Percentiles rank a stretch among this genome's conserved stretches.
Evolutionary conservation across 1,140 invertebrate genomes (phyloP).

Genomic region (Aphidius gifuensis): DNA sequence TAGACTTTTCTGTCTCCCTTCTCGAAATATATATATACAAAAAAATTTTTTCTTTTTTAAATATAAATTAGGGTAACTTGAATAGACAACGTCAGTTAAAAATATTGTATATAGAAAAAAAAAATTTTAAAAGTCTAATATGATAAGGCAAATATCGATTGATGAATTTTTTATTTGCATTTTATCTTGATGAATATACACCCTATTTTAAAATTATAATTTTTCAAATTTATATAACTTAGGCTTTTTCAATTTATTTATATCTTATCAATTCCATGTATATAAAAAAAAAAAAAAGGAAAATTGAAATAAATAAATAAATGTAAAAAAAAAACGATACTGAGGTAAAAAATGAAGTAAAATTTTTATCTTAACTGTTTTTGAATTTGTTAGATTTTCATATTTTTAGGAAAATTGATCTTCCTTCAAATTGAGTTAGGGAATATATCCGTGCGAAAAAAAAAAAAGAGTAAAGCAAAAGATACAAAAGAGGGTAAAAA

Average conservation of each 20-base stretch:
- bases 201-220: too few relatives aligned
- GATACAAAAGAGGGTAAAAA: constrained; percentile 26
- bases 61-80: not conserved
- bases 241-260: too few relatives aligned
- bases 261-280: too few relatives aligned
- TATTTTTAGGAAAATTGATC: not conserved
- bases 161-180: too few relatives aligned
- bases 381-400: not conserved
- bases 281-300: constrained; percentile 14
- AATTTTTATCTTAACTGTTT: not conserved
- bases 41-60: constrained; percentile 18
- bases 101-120: too few relatives aligned
- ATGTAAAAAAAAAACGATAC: not conserved
- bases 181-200: too few relatives aligned
- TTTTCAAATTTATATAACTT: too few relatives aligned
- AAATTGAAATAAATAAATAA: not conserved
- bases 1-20: constrained; percentile 18
- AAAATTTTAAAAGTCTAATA: too few relatives aligned
- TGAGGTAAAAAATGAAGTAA: not conserved
- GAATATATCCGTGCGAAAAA: not conserved
- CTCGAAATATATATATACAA: too few relatives aligned
- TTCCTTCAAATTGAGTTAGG: not conserved
- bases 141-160: too few relatives aligned
- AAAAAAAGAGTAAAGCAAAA: not conserved
- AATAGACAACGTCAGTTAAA: too few relatives aligned